Percentiles rank a stretch among this genome's conserved stretches.
Evolutionary conservation across 2,888 invertebrate genomes (phyloP).

Genomic region (Caenorhabditis panamensis): DNA sequence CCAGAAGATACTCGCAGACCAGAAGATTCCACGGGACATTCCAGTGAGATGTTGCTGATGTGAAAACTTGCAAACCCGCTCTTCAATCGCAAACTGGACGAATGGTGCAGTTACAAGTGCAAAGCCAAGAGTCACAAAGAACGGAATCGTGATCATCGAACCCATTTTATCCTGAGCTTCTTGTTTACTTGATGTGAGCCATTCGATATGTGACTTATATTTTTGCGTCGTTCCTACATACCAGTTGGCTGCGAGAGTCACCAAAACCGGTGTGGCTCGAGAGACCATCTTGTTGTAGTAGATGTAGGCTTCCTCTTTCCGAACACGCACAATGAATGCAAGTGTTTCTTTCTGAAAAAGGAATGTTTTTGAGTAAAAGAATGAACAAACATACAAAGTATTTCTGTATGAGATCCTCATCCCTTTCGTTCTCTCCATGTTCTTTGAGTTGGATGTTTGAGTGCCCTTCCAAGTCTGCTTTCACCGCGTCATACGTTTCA

Average conservation of each 20-base stretch:
- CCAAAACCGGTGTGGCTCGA: constrained; percentile 18
- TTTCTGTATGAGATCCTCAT: constrained; percentile 8
- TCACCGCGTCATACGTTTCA: not conserved
- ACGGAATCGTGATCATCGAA: not conserved
- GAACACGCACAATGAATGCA: constrained; percentile 27
- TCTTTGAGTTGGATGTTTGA: constrained; percentile 24
- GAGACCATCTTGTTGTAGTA: constrained; percentile 1
- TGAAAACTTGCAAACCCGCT: constrained; percentile 65
- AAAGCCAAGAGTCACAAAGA: constrained; percentile 21
- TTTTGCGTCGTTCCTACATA: constrained; percentile 8
- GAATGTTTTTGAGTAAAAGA: not conserved
- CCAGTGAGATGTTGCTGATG: constrained; percentile 54
- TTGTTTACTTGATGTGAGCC: constrained; percentile 14
- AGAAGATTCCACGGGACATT: constrained; percentile 17
- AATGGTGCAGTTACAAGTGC: constrained; percentile 65
- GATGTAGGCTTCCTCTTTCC: not conserved
- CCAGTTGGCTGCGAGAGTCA: constrained; percentile 28
- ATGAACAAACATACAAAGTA: constrained; percentile 18
- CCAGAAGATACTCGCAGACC: constrained; percentile 18
- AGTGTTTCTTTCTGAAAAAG: constrained; percentile 19
- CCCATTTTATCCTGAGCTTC: not conserved
- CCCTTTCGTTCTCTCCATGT: not conserved
- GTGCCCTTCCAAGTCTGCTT: constrained; percentile 3
- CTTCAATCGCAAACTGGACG: constrained; percentile 69
- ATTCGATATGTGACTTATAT: constrained; percentile 14